Percentiles rank a stretch among this genome's conserved stretches.
phyloP scores from a whole-genome alignment of 2,113 vertebrate genomes.

The Peucedramus taeniatus region DNA sequence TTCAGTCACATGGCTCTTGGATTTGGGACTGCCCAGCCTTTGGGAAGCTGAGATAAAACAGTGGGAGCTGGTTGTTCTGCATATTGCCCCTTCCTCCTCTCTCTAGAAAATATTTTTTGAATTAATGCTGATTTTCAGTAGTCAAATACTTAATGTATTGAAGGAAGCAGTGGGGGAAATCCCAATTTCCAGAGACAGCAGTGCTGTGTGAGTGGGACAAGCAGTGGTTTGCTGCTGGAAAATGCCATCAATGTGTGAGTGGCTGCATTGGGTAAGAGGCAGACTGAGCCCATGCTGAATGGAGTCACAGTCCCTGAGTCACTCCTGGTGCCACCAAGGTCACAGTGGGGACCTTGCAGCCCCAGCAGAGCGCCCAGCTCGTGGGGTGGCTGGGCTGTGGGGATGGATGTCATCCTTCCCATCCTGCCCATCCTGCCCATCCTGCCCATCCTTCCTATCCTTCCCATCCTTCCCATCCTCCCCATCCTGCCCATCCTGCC shows the following conservation, averaged over 20 bases:
- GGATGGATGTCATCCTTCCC: not conserved
- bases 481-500: no score
- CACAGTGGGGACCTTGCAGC: not conserved
- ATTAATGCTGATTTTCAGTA: not conserved
- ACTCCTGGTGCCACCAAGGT: no score
- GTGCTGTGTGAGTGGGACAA: rapidly evolving
- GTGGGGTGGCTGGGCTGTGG: rapidly evolving
- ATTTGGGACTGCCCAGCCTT: not conserved
- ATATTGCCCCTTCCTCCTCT: not conserved
- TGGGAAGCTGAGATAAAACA: not conserved
- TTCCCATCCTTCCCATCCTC: no score
- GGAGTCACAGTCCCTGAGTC: rapidly evolving
- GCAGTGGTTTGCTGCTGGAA: not conserved
- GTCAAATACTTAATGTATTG: not conserved
- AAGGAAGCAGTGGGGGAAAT: not conserved
- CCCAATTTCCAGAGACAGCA: not conserved
- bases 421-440: no score
- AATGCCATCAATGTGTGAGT: no score
- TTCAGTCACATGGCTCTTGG: not conserved
- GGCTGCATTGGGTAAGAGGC: not conserved
- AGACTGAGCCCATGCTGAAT: not conserved
- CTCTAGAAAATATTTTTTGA: not conserved
- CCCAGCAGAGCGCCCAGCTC: not conserved
- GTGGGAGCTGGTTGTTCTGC: not conserved
- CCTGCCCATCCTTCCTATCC: no score